Conservation (phyloP, 2,113 vertebrate species). For the Gymnorhina tibicen region DNA sequence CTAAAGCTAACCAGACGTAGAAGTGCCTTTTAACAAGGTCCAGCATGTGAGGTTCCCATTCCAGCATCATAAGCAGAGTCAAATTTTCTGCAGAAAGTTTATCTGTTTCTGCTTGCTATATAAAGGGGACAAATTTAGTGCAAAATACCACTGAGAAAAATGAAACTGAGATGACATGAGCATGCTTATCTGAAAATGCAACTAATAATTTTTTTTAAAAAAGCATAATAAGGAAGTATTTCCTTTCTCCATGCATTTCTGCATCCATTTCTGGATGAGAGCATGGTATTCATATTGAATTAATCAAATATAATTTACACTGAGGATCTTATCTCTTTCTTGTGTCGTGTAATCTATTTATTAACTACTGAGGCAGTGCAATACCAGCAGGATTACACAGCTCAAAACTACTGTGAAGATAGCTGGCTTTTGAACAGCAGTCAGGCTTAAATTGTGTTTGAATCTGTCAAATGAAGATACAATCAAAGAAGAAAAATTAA, state of each 20-base stretch:
- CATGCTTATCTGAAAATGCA: neutral
- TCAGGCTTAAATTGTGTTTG: neutral
- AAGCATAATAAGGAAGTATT: neutral
- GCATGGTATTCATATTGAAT: neutral
- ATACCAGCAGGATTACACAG: neutral
- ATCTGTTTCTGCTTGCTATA: neutral
- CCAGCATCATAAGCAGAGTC: neutral
- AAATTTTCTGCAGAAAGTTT: neutral
- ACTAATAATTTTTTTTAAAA: neutral
- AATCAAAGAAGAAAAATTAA: neutral
- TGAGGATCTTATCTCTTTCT: neutral
- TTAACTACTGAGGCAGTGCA: neutral
- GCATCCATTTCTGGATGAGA: neutral
- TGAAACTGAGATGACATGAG: neutral
- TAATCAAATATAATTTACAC: neutral
- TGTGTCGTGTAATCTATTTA: neutral
- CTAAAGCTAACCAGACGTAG: neutral
- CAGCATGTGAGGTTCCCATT: neutral
- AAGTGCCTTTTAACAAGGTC: neutral
- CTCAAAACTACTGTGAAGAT: neutral
- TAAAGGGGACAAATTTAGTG: neutral
- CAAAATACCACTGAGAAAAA: neutral
- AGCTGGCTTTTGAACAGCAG: neutral
- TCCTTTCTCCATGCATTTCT: neutral
- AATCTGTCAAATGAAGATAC: neutral